Conservation (phyloP, 2,888 invertebrate species). For the Ptycholaimellus sp. region DNA sequence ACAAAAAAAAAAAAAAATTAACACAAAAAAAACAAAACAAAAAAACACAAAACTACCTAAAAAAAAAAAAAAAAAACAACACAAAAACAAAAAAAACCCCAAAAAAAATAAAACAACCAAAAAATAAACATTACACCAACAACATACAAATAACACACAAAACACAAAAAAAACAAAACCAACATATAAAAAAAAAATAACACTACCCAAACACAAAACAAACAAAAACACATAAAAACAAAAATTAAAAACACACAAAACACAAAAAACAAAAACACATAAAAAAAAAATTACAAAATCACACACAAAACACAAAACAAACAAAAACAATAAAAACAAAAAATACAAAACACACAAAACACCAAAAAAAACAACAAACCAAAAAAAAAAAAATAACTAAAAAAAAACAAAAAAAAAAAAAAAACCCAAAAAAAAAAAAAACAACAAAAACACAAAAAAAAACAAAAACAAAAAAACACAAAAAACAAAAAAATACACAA, state of each 20-base stretch:
- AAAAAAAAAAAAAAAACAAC: neutral
- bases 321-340: neutral
- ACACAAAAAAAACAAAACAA: neutral
- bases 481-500: neutral
- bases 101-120: neutral
- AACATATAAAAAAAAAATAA: neutral
- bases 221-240: neutral
- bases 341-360: neutral
- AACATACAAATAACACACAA: neutral
- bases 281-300: neutral
- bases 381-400: neutral
- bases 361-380: neutral
- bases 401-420: neutral
- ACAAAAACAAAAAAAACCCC: neutral
- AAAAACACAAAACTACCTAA: neutral
- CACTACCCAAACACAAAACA: neutral
- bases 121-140: neutral
- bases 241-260: neutral
- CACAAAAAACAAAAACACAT: neutral
- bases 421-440: neutral
- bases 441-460: too few species aligned
- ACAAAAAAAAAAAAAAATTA: neutral
- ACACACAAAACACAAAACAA: neutral
- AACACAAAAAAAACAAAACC: neutral
- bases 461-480: neutral